Evolutionary conservation across 2,113 vertebrate genomes (phyloP).

Genomic region (Myotis davidii): DNA sequence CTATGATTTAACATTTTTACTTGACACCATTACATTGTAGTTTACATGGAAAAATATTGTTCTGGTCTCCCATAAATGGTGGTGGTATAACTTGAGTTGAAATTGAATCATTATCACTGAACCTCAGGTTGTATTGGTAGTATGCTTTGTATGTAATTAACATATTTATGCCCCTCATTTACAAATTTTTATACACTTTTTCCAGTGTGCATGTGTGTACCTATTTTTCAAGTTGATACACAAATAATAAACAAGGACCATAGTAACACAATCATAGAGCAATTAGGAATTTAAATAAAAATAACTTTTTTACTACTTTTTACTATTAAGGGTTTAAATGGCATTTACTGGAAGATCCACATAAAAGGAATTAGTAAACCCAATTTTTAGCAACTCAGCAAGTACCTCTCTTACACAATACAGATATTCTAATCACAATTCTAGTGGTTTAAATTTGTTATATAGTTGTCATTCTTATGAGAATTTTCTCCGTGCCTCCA

Average conservation of each 20-base stretch:
- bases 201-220: neutral
- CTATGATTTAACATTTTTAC: neutral
- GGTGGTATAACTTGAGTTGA: neutral
- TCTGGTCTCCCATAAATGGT: conserved; percentile 14
- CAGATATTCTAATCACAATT: neutral
- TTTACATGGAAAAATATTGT: neutral
- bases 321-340: conserved; percentile 3
- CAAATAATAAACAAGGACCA: conserved; percentile 5
- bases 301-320: neutral
- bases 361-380: conserved; percentile 11
- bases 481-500: neutral
- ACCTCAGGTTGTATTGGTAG: neutral
- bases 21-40: neutral
- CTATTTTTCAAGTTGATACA: neutral
- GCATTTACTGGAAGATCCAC: neutral
- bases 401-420: neutral
- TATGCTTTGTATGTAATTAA: neutral
- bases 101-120: neutral
- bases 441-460: neutral
- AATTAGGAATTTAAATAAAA: conserved; percentile 47
- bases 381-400: conserved; percentile 6
- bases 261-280: neutral
- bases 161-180: conserved; percentile 31
- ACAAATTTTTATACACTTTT: conserved; percentile 2
- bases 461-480: neutral